A percentile compares a stretch with the other conserved stretches of the same genome.
These are phyloP conservation scores for Melanocharis versteri DNA, from an alignment of 2,113 vertebrate genomes.

Conservation along the genomic window DNA sequence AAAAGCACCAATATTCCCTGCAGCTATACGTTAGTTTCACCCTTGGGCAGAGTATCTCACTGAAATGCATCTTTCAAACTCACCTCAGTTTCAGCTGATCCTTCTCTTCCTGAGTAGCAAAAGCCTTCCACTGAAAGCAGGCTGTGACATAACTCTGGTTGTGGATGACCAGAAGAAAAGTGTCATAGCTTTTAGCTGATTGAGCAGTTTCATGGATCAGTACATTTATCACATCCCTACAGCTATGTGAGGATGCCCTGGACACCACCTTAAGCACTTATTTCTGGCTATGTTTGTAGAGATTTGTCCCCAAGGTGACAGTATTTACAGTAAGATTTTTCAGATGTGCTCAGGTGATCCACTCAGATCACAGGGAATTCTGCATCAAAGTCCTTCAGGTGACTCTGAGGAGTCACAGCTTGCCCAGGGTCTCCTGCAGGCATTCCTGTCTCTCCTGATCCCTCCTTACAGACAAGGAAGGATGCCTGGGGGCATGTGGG, in stretches of 20 bases:
- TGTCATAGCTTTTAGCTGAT: not conserved
- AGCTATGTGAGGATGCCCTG: not conserved
- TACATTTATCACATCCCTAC: not conserved
- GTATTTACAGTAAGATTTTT: not conserved
- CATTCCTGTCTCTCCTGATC: not conserved
- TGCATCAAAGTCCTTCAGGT: not conserved
- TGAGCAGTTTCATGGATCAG: not conserved
- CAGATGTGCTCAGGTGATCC: not conserved
- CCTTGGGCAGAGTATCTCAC: not conserved
- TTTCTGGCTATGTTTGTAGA: not conserved
- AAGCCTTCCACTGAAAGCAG: constrained; percentile 66
- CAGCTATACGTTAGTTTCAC: fast-evolving
- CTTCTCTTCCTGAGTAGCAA: constrained; percentile 75
- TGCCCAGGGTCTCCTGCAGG: not conserved
- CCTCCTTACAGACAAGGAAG: not conserved
- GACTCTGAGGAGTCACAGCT: not conserved
- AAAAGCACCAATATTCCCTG: not conserved
- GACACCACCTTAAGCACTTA: not conserved
- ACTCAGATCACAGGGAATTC: not conserved
- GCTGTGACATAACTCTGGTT: not conserved
- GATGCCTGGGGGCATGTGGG: fast-evolving
- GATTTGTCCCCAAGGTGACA: not conserved
- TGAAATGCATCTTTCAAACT: not conserved
- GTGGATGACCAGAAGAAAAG: not conserved
- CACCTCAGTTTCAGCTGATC: constrained; percentile 74